phyloP scores from a whole-genome alignment of 1,140 invertebrate species.

The Laupala kohalensis region DNA sequence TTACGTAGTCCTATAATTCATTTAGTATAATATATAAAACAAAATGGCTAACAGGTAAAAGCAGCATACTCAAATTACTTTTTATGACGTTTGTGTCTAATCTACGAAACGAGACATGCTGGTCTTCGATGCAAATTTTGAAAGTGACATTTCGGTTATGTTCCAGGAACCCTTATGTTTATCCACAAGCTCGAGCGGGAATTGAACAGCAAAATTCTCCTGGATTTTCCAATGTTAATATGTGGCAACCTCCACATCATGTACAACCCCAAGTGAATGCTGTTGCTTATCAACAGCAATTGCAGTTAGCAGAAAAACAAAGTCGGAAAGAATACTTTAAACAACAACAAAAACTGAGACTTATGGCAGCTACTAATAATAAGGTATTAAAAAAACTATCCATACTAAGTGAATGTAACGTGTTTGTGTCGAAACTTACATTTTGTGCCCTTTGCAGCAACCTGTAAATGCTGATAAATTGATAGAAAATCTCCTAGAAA shows the following conservation, averaged over 20 bases:
- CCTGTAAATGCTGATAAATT: conserved; percentile 11
- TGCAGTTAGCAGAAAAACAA: conserved; percentile 3
- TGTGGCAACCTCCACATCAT: background rate
- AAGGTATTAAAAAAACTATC: background rate
- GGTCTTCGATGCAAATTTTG: too few relatives aligned
- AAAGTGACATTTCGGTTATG: too few relatives aligned
- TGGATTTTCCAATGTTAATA: background rate
- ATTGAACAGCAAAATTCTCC: background rate
- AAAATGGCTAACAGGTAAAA: too few relatives aligned
- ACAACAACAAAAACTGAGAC: conserved; percentile 12
- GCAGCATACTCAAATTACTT: too few relatives aligned
- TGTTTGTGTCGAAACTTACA: too few relatives aligned
- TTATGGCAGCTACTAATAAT: conserved; percentile 8
- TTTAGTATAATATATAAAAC: too few relatives aligned
- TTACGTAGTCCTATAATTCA: too few relatives aligned
- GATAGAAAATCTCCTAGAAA: conserved; percentile 13
- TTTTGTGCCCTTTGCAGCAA: conserved; percentile 4
- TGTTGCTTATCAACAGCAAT: conserved; percentile 1
- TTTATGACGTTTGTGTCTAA: too few relatives aligned
- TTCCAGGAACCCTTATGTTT: background rate
- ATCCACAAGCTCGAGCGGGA: background rate
- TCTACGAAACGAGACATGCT: too few relatives aligned
- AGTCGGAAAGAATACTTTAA: conserved; percentile 11
- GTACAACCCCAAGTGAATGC: background rate
- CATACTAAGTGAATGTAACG: background rate